These are phyloP conservation scores for Glareola pratincola DNA, from an alignment of 2,113 vertebrate genomes.

Conservation along the genomic window DNA sequence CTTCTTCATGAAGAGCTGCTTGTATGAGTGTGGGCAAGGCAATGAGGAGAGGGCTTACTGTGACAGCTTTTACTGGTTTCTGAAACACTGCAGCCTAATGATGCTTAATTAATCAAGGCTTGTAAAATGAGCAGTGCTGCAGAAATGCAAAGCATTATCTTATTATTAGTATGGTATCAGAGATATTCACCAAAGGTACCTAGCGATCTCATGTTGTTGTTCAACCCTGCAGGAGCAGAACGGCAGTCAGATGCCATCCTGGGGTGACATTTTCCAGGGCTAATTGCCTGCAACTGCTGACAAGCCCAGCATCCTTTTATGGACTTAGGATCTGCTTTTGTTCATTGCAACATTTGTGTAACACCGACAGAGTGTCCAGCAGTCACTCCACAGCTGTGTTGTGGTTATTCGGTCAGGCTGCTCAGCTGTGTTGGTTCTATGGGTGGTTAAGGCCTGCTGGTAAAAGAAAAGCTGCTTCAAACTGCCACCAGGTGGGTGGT, in stretches of 20 bases:
- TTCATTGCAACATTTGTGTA: background rate
- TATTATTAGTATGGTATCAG: background rate
- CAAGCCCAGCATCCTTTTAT: background rate
- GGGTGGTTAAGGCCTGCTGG: background rate
- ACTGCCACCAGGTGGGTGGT: background rate
- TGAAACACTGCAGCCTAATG: background rate
- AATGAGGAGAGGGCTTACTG: background rate
- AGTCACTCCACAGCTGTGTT: background rate
- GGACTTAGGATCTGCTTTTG: background rate
- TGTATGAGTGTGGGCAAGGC: background rate
- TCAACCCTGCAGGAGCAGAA: background rate
- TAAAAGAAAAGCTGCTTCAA: background rate
- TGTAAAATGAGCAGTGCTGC: background rate
- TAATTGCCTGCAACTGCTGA: background rate
- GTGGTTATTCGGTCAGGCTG: background rate
- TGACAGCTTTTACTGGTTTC: background rate
- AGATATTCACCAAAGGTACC: background rate
- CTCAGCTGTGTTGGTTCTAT: background rate
- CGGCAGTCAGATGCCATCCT: background rate
- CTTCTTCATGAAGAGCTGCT: background rate
- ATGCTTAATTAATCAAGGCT: background rate
- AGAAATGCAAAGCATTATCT: background rate
- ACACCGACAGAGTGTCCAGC: too few species aligned
- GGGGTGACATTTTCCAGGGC: background rate
- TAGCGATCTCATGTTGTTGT: fast-evolving